Evolutionary conservation across 1,140 invertebrate genomes (phyloP).

Genomic region (Camponotus floridanus): DNA sequence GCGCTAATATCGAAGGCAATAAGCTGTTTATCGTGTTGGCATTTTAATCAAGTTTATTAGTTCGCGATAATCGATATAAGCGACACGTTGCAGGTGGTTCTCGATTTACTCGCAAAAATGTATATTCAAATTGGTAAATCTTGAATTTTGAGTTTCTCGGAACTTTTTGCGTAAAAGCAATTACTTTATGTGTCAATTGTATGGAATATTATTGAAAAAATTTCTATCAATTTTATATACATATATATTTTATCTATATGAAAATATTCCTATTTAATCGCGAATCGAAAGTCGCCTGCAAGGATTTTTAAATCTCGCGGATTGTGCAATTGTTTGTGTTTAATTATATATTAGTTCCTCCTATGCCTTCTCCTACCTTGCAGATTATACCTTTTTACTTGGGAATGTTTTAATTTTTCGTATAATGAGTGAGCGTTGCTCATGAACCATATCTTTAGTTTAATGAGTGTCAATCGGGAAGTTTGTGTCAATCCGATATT

Average conservation of each 20-base stretch:
- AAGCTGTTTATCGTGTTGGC: background rate
- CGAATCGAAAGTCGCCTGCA: background rate
- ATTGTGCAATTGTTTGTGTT: slow-evolving; percentile 11
- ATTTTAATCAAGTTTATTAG: background rate
- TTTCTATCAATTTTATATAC: slow-evolving; percentile 16
- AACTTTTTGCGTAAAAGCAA: background rate
- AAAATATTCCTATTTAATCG: background rate
- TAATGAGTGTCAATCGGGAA: background rate
- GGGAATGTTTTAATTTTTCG: slow-evolving; percentile 30
- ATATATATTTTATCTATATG: too few relatives aligned
- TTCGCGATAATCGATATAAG: background rate
- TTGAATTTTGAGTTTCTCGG: background rate
- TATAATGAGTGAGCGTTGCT: slow-evolving; percentile 5
- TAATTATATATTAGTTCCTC: background rate
- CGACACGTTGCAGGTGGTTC: background rate
- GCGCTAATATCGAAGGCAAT: slow-evolving; percentile 1
- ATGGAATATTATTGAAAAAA: slow-evolving; percentile 18
- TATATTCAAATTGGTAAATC: background rate
- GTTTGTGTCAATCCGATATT: background rate
- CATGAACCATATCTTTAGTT: slow-evolving; percentile 2
- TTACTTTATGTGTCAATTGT: slow-evolving; percentile 14
- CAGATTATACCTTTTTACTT: background rate
- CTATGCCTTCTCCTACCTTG: background rate
- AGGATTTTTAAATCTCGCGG: background rate
- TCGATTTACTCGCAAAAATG: slow-evolving; percentile 1